phyloP scores from a whole-genome alignment of 2,888 invertebrate species.

The Clusia tigrina region DNA sequence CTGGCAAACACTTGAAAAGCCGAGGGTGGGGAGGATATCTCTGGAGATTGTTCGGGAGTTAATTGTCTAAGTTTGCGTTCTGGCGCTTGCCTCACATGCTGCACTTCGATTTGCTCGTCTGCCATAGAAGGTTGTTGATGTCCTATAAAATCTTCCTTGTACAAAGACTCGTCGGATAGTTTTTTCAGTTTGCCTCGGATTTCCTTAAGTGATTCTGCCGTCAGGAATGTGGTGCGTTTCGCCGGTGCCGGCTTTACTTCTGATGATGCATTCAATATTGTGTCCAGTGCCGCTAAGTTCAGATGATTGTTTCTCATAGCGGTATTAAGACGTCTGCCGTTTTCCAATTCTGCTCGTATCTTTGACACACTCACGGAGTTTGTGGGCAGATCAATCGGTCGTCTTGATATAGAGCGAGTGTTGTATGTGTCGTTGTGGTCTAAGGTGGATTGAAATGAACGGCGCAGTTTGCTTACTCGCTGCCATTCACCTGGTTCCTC shows the following conservation, averaged over 20 bases:
- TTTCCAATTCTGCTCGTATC: conserved; percentile 68
- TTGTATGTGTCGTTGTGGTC: conserved; percentile 36
- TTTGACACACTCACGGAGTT: conserved; percentile 68
- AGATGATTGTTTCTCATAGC: conserved; percentile 68
- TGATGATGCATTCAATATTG: conserved; percentile 60
- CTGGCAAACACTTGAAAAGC: conserved; percentile 21
- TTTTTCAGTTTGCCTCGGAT: conserved; percentile 69
- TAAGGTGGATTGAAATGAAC: conserved; percentile 75
- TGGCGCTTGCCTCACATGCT: conserved; percentile 21
- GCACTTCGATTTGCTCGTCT: conserved; percentile 33
- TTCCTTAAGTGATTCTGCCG: conserved; percentile 70
- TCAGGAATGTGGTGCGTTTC: conserved; percentile 65
- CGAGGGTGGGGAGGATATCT: conserved; percentile 13
- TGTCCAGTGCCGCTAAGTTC: conserved; percentile 67
- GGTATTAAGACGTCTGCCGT: conserved; percentile 66
- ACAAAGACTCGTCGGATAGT: conserved; percentile 66
- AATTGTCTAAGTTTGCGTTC: conserved; percentile 16
- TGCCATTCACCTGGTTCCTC: conserved; percentile 72
- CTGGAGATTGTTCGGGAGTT: conserved; percentile 20
- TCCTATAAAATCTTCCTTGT: conserved; percentile 60
- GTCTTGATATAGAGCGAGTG: conserved; percentile 29
- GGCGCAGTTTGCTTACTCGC: conserved; percentile 71
- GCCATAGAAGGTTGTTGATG: conserved; percentile 39
- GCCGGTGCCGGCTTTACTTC: conserved; percentile 39
- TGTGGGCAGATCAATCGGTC: conserved; percentile 64